Evolutionary conservation across 2,113 vertebrate species (phyloP).

Genomic region (Tautogolabrus adspersus): DNA sequence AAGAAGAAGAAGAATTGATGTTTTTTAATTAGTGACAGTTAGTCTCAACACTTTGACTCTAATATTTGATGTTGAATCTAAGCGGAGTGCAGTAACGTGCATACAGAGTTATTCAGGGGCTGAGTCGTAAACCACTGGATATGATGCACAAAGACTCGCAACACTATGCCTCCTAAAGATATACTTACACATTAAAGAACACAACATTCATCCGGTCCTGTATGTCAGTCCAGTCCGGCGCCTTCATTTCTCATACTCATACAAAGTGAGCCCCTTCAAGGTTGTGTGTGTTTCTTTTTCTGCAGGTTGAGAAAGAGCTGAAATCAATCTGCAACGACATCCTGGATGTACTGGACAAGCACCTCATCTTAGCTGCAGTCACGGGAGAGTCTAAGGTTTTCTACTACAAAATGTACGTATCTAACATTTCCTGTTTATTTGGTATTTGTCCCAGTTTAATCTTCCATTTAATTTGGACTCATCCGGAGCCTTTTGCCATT

Average conservation of each 20-base stretch:
- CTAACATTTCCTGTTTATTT: background rate
- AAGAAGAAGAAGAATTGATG: background rate
- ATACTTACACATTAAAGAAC: no score
- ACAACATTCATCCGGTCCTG: no score
- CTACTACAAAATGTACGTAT: slow-evolving; percentile 98
- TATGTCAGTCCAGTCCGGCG: no score
- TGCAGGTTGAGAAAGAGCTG: slow-evolving; percentile 96
- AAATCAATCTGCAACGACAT: slow-evolving; percentile 99
- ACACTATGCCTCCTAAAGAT: no score
- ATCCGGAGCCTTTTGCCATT: background rate
- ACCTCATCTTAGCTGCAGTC: slow-evolving; percentile 95
- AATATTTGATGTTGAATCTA: background rate
- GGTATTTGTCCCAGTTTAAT: no score
- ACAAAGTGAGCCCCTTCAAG: background rate
- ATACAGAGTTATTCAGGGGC: no score
- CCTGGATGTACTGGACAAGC: slow-evolving; percentile 98
- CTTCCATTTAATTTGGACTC: background rate
- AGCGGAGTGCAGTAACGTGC: no score
- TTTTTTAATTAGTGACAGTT: background rate
- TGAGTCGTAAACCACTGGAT: no score
- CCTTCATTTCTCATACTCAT: no score
- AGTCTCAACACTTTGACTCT: background rate
- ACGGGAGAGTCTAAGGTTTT: slow-evolving; percentile 99
- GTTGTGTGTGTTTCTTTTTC: background rate
- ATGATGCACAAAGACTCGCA: no score